phyloP scores from a whole-genome alignment of 2,113 vertebrate species.

The Emydocephalus ijimae region DNA sequence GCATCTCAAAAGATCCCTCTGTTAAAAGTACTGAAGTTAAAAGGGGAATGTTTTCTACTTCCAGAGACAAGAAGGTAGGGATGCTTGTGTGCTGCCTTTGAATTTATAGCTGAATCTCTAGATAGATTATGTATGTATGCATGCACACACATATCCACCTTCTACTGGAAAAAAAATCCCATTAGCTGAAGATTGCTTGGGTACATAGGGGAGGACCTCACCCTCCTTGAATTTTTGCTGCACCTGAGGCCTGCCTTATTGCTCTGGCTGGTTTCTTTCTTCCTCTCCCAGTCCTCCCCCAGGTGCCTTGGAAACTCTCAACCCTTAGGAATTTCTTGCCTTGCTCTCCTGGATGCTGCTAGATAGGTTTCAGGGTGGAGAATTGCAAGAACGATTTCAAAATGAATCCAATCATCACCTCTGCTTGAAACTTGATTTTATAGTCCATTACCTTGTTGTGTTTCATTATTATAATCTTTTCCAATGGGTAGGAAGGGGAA shows the following conservation, averaged over 20 bases:
- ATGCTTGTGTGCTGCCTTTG: background rate
- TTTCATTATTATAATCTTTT: background rate
- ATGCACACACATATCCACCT: background rate
- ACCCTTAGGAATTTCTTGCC: background rate
- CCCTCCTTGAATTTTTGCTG: background rate
- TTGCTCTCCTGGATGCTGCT: background rate
- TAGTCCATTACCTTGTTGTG: background rate
- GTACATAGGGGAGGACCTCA: background rate
- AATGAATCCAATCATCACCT: background rate
- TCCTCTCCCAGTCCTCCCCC: background rate
- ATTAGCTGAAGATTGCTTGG: background rate
- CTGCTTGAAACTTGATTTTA: background rate
- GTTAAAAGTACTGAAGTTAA: background rate
- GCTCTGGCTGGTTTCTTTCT: background rate
- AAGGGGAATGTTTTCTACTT: background rate
- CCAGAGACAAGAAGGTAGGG: background rate
- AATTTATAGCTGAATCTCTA: background rate
- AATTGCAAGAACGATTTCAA: background rate
- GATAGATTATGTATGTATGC: background rate
- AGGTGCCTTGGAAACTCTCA: background rate
- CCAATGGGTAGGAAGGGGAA: background rate
- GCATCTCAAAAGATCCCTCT: too few relatives aligned
- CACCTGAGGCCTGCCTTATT: background rate
- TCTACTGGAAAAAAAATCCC: background rate
- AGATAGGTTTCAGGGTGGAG: background rate